Percentiles rank a stretch among this genome's conserved stretches.
phyloP scores from a whole-genome alignment of 1,140 invertebrate species.

The Achatina immaculata region DNA sequence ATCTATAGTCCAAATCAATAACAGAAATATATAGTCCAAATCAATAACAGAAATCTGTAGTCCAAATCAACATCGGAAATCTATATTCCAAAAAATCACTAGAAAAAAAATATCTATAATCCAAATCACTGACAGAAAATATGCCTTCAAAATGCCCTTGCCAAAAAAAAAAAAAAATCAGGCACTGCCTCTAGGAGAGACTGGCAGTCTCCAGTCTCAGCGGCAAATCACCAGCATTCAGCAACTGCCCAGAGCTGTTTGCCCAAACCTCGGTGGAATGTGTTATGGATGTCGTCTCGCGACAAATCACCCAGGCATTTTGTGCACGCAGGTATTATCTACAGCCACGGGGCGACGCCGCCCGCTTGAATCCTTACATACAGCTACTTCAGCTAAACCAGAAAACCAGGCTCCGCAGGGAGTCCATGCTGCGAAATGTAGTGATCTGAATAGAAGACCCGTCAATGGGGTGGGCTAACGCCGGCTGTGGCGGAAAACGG shows the following conservation, averaged over 20 bases:
- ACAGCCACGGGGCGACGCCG: neutral
- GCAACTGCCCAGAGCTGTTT: neutral
- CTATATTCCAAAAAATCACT: too few relatives aligned
- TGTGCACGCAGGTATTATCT: constrained; percentile 7
- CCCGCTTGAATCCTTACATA: neutral
- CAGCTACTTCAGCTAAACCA: neutral
- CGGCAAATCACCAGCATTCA: neutral
- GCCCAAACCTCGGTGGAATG: neutral
- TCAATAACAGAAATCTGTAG: too few relatives aligned
- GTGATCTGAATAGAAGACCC: neutral
- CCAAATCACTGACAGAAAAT: too few relatives aligned
- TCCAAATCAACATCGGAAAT: too few relatives aligned
- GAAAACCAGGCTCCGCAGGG: neutral
- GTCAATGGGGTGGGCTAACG: neutral
- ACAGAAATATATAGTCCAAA: too few relatives aligned
- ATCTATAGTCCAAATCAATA: too few relatives aligned
- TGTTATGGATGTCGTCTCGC: constrained; percentile 6
- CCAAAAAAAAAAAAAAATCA: too few relatives aligned
- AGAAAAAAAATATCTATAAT: too few relatives aligned
- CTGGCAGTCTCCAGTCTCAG: neutral
- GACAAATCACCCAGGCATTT: constrained; percentile 17
- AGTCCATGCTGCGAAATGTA: neutral
- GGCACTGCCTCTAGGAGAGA: neutral
- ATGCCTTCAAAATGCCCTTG: too few relatives aligned
- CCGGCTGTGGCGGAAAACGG: neutral